phyloP scores from a whole-genome alignment of 2,797 vertebrate species.

The Siniperca obscura region DNA sequence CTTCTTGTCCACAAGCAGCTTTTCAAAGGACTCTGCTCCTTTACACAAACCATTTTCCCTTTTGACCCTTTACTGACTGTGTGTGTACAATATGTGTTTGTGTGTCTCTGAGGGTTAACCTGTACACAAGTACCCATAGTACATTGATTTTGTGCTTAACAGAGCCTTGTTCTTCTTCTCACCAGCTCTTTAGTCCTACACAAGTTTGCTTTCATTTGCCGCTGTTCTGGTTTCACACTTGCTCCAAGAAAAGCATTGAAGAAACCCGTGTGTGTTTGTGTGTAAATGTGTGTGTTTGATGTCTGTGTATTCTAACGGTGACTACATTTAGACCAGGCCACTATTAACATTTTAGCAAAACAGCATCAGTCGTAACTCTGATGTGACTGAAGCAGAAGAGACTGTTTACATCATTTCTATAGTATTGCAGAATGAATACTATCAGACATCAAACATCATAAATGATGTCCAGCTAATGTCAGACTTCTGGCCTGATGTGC shows the following conservation, averaged over 20 bases:
- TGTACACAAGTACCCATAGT: constrained; percentile 44
- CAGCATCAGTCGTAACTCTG: neutral
- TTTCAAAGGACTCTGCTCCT: constrained; percentile 43
- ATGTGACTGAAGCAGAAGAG: neutral
- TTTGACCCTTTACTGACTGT: constrained; percentile 47
- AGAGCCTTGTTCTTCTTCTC: constrained; percentile 51
- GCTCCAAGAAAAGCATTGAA: constrained; percentile 25
- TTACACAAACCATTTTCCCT: constrained; percentile 40
- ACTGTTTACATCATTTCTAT: neutral
- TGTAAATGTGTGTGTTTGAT: neutral
- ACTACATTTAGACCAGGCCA: neutral
- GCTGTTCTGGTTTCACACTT: constrained; percentile 53
- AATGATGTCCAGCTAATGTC: neutral
- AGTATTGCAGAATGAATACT: neutral
- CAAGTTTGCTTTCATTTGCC: constrained; percentile 63
- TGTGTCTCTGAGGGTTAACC: constrained; percentile 46
- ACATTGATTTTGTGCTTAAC: constrained; percentile 37
- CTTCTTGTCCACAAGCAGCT: constrained; percentile 10
- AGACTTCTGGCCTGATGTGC: neutral
- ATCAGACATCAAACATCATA: constrained; percentile 11
- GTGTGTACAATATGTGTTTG: constrained; percentile 34
- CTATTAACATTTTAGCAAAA: constrained; percentile 8
- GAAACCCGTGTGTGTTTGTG: neutral
- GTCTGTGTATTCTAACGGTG: constrained; percentile 6
- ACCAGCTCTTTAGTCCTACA: constrained; percentile 48